Evolutionary conservation across 2,797 vertebrate genomes (phyloP).

Genomic region (Pangasius krempfi): DNA sequence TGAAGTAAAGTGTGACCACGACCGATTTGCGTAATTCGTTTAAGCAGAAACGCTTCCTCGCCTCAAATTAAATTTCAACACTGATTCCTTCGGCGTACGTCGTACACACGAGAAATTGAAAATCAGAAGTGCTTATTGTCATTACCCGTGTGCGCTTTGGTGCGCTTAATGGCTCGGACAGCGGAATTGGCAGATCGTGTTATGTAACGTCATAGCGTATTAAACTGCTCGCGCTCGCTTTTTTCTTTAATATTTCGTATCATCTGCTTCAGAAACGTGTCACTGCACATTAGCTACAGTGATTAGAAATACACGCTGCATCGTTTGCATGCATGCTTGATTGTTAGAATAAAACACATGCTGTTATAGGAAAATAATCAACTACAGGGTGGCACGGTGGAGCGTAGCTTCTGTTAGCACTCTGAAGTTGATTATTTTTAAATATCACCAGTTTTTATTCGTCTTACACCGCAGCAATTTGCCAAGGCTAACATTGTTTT

Average conservation of each 20-base stretch:
- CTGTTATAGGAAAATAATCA: background rate
- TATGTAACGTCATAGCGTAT: slow-evolving; percentile 12
- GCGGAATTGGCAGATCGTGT: slow-evolving; percentile 32
- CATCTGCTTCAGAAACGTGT: background rate
- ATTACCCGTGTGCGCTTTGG: slow-evolving; percentile 5
- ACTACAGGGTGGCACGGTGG: background rate
- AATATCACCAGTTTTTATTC: background rate
- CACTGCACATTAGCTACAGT: background rate
- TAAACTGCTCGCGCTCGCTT: background rate
- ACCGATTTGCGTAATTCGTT: slow-evolving; percentile 33
- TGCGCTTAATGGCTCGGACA: slow-evolving; percentile 21
- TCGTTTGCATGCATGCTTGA: background rate
- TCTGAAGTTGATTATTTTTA: too few species aligned
- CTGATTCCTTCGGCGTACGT: background rate
- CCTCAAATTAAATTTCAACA: slow-evolving; percentile 34
- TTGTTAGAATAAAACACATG: background rate
- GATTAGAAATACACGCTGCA: background rate
- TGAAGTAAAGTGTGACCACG: slow-evolving; percentile 8
- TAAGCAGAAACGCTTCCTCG: slow-evolving; percentile 15
- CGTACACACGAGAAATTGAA: slow-evolving; percentile 21
- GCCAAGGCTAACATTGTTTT: background rate
- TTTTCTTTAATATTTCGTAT: background rate
- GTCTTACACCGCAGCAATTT: background rate
- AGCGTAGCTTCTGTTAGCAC: background rate
- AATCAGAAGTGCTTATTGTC: slow-evolving; percentile 31